Evolutionary conservation across 2,888 invertebrate species (phyloP), one percentile per base, ranked within the genome.

Genomic region (Beris morrisii): DNA sequence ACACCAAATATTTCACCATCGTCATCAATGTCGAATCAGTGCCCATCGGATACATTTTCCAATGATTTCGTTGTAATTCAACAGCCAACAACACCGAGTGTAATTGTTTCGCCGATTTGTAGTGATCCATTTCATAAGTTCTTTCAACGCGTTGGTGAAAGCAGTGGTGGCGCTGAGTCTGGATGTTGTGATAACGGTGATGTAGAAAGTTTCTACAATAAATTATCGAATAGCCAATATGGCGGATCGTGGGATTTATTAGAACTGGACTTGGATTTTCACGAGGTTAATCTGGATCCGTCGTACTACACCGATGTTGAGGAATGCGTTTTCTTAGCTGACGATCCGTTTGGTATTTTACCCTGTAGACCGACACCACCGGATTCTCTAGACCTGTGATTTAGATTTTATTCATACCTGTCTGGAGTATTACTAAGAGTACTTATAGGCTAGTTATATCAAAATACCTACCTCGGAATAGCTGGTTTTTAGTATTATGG

Each of bases 231-330:
- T n/a, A 78, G 78, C 3, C 75, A 78, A 65, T 80, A 79, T 64
- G 84, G 85, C 53, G 86, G 86, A 70, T 82, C 85, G 65, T 87
- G 86, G 86, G 86, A 86, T 76, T 82, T 86, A 22, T 82, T 86
- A 43, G 86, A 87, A 76, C 82, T 86, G 57, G 86, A 87, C 76
- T 75, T 87, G 70, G 85, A 86, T 69, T 76, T 87, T 68, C 85
- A 85, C 65, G 85, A 86, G 73, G 81, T 86, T 69, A 86, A 87
- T 73, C 79, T 86, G 4, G 86, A 87, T 74, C 85, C 86, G 2
- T 85, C 85, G 59, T 87, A 84, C 73, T 86, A 85, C 68, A 85
- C 85, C 61, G 86, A 84, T 59, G 86, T 86, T 1, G 86, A 86
- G 73, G 86, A 86, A 73, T 82, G 83, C 69, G 85, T 86, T 65